These are phyloP conservation scores for Vanacampus margaritifer DNA, from an alignment of 2,113 vertebrate species.

Conservation along the genomic window DNA sequence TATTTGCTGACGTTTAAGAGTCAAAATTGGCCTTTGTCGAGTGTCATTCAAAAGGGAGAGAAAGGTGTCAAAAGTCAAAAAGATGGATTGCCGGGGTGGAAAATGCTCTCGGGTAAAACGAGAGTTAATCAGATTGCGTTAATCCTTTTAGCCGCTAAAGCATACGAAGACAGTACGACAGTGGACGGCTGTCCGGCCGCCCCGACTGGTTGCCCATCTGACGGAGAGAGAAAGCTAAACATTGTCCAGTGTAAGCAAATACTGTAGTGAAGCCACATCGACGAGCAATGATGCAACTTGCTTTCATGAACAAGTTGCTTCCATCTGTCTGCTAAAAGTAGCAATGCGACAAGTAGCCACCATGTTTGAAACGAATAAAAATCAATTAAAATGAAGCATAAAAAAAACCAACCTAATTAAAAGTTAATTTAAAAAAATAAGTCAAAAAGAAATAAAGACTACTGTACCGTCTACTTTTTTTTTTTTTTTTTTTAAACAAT, in stretches of 20 bases:
- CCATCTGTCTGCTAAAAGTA: background rate
- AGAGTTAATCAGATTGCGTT: slow-evolving; percentile 64
- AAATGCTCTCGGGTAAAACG: slow-evolving; percentile 36
- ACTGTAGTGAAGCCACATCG: slow-evolving; percentile 18
- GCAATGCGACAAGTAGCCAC: too few species aligned
- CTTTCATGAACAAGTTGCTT: background rate
- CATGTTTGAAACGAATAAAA: too few species aligned
- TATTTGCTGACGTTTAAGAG: slow-evolving; percentile 19
- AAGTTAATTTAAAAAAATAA: too few species aligned
- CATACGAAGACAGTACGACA: slow-evolving; percentile 44
- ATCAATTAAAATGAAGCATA: too few species aligned
- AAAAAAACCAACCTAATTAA: too few species aligned
- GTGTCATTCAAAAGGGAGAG: slow-evolving; percentile 3
- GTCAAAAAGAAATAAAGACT: too few species aligned
- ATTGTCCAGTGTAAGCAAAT: slow-evolving; percentile 53
- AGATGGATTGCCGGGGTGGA: slow-evolving; percentile 23
- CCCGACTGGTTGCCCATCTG: slow-evolving; percentile 28
- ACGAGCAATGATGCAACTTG: slow-evolving; percentile 16
- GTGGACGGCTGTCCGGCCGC: slow-evolving; percentile 40
- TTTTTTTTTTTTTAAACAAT: too few species aligned
- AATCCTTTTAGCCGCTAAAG: slow-evolving; percentile 69
- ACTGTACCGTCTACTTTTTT: too few species aligned
- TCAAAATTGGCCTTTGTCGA: slow-evolving; percentile 1
- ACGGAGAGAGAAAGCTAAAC: slow-evolving; percentile 35
- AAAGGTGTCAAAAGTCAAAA: slow-evolving; percentile 43